Base-by-base conservation (phyloP, 2,888 invertebrate genomes). In the Heliconius aoede region DNA sequence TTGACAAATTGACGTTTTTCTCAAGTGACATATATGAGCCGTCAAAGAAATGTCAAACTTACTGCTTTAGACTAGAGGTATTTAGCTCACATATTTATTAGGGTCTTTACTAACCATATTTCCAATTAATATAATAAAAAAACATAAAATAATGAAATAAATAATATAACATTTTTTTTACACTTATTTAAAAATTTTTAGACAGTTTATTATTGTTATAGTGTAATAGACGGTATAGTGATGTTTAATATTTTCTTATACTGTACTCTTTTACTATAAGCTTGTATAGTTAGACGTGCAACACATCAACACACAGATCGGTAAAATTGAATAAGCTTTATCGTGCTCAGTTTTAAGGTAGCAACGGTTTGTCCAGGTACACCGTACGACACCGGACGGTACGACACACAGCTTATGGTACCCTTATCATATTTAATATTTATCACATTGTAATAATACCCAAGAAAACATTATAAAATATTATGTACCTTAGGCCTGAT, bases 1-100 rank as follows among this genome's bases (percentile, higher is more conserved):
- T 74, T 76, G 79, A 72, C 76, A 74, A 74, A 46, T 68, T 68
- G 76, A 72, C 76, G 69, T 69, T 69, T 55, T 15, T 13, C 32
- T 21, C 30, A 30, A 30, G 9, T 74, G 74, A 75, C 61, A 46
- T 68, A 28, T 40, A 21, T 13, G 3, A 68, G 21, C 58, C 67
- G 24, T 62, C 62, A 32, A 62, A 11, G 26, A 18, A 71, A 62
- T 65, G 72, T 67, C 76, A 72, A 67, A 32, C 28, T 21, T 8
- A 9, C n/a, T 8, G 51, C 30, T 28, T 21, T 62, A 55, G 18
- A 64, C 18, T 30, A 64, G 21, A 36, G 30, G 18, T 13, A 61
- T 72, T 60, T 60, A 8, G 60, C 36, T n/a, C n/a, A n/a, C 13
- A 69, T 28, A 30, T 4, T 46, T 15, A 67, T 26, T 7, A 18